Evolutionary conservation across 1,140 invertebrate species (phyloP), one percentile per base, ranked within the genome.

Genomic region (Drosophila trapezifrons): DNA sequence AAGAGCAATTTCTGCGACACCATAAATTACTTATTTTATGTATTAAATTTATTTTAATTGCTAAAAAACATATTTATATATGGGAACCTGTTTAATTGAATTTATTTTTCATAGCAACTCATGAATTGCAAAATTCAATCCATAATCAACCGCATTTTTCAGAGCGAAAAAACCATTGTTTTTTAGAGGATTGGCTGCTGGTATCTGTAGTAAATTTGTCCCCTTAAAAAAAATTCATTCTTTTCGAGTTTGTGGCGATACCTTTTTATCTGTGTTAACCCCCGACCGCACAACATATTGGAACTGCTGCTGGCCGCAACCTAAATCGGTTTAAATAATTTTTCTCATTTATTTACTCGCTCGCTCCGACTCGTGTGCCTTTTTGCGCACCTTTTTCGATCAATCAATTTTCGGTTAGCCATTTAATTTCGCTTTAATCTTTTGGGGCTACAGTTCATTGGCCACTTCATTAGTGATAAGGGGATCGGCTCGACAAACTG

Each of bases 401-500:
- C 83, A 87, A 87, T 87, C 83, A 87, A 83, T 80, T 85, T 64
- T 62, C 63, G 76, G 60, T 63, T 73, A 60, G 80, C 70, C 76
- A 83, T 87, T 87, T 89, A 83, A 89, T 87, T 80, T 79, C 83
- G 83, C 84, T 89, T 87, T 87, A 89, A 89, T 87, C 84, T 87
- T 87, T 87, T 62, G 43, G 84, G 83, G 66, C 78, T 62, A 70
- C 83, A 89, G 79, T 89, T 89, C 83, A 87, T 89, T 84, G 84
- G 84, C 84, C 84, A 87, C 80, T 89, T 89, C 84, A 89, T 89
- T 87, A 87, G 80, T 80, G 80, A 89, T 84, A 84, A 85, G 84
- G 83, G 56, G 40, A 71, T 71, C 52, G 66, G 66, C 37, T 37
- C 32, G 51, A 54, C 32, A 54, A 71, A 49, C 52, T 40, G 67